phyloP scores from a whole-genome alignment of 2,797 vertebrate species.

The Eospalax fontanierii region DNA sequence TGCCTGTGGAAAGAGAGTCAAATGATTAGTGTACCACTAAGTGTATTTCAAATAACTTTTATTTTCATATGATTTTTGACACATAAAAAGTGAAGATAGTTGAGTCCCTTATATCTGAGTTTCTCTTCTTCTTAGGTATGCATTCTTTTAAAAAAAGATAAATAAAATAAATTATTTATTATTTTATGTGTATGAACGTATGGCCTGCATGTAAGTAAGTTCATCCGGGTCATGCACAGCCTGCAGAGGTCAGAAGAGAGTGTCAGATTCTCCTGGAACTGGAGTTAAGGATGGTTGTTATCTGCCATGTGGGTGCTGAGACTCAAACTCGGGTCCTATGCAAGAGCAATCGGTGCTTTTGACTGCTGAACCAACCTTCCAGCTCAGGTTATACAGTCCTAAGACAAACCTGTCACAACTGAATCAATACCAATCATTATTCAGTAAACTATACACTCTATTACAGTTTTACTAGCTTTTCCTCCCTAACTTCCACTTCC shows the following conservation, averaged over 20 bases:
- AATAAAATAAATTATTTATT: too few species aligned
- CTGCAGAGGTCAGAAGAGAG: too few species aligned
- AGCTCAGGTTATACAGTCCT: neutral
- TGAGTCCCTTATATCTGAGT: neutral
- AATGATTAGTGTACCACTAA: neutral
- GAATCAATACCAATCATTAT: neutral
- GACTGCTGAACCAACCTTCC: too few species aligned
- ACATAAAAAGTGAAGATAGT: neutral
- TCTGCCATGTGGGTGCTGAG: too few species aligned
- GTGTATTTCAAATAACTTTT: slow-evolving; percentile 20
- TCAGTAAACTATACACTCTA: neutral
- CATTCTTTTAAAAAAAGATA: too few species aligned
- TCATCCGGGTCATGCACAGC: too few species aligned
- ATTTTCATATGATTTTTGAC: neutral
- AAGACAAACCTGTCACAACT: neutral
- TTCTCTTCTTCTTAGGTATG: neutral
- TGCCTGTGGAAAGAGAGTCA: slow-evolving; percentile 13
- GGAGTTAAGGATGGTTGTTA: too few species aligned
- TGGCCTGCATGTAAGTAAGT: too few species aligned
- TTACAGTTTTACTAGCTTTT: neutral
- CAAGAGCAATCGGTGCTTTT: too few species aligned
- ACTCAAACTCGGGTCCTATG: too few species aligned
- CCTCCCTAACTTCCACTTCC: neutral
- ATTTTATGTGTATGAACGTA: too few species aligned
- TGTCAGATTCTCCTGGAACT: too few species aligned